phyloP scores from a whole-genome alignment of 2,888 invertebrate genomes.

The Hetaerina titia region DNA sequence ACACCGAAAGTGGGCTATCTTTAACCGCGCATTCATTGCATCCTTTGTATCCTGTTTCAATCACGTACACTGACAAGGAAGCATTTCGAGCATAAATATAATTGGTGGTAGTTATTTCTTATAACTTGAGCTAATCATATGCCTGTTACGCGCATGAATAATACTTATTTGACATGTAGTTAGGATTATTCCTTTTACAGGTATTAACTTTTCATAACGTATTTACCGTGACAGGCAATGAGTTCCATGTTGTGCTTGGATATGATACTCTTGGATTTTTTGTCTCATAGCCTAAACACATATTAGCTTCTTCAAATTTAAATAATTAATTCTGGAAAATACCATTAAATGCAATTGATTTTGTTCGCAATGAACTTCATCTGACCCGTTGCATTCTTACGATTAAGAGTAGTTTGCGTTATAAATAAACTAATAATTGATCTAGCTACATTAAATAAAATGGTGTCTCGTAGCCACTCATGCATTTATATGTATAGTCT shows the following conservation, averaged over 20 bases:
- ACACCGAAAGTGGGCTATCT: conserved; percentile 36
- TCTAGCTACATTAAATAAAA: conserved; percentile 57
- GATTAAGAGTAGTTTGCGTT: neutral
- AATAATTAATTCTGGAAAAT: neutral
- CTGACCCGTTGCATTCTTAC: neutral
- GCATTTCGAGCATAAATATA: neutral
- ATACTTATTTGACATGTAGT: neutral
- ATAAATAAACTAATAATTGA: conserved; percentile 42
- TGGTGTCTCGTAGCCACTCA: neutral
- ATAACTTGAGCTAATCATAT: neutral
- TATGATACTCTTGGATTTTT: neutral
- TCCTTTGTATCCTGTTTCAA: neutral
- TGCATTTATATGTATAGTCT: neutral
- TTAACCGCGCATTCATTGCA: neutral
- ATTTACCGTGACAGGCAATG: neutral
- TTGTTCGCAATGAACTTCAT: neutral
- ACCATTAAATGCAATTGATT: neutral
- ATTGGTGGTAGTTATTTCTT: neutral
- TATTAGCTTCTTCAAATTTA: neutral
- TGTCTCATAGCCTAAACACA: neutral
- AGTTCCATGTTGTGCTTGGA: neutral
- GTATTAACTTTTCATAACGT: neutral
- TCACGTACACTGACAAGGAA: neutral
- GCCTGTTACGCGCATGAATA: neutral
- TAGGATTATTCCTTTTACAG: neutral